Evolutionary conservation across 2,113 vertebrate genomes (phyloP).

Genomic region (Lepisosteus osseus): DNA sequence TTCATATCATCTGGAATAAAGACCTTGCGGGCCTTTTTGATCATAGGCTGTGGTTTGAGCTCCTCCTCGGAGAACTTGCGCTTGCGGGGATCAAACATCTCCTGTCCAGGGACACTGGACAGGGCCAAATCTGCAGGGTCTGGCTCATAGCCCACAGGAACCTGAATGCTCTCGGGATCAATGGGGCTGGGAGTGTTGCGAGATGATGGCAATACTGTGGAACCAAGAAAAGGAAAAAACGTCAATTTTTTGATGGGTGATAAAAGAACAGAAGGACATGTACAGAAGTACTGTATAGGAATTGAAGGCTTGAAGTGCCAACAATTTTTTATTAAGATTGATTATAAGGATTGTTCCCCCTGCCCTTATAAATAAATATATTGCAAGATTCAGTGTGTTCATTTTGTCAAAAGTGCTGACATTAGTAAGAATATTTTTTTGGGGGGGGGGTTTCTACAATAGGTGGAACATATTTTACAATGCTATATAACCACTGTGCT

Average conservation of each 20-base stretch:
- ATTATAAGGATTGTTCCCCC: too few species aligned
- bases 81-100: slow-evolving; percentile 94
- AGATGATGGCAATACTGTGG: slow-evolving; percentile 66
- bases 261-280: too few species aligned
- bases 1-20: slow-evolving; percentile 96
- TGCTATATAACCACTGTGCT: too few species aligned
- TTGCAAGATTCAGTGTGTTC: too few species aligned
- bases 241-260: background rate
- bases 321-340: too few species aligned
- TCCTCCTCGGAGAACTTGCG: slow-evolving; percentile 94
- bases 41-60: slow-evolving; percentile 97
- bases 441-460: too few species aligned
- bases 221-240: background rate
- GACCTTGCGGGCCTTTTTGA: slow-evolving; percentile 96
- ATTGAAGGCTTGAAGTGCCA: too few species aligned
- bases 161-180: slow-evolving; percentile 94
- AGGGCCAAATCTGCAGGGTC: slow-evolving; percentile 94
- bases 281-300: too few species aligned
- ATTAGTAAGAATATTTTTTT: too few species aligned
- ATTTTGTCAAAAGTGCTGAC: too few species aligned
- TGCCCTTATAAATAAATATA: too few species aligned
- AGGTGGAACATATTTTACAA: too few species aligned
- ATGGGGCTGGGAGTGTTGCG: slow-evolving; percentile 93
- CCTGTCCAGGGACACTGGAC: slow-evolving; percentile 96
- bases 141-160: slow-evolving; percentile 84